Evolutionary conservation across 2,797 vertebrate genomes (phyloP), one percentile per base, ranked within the genome.

Genomic region (Chloroceryle inda): DNA sequence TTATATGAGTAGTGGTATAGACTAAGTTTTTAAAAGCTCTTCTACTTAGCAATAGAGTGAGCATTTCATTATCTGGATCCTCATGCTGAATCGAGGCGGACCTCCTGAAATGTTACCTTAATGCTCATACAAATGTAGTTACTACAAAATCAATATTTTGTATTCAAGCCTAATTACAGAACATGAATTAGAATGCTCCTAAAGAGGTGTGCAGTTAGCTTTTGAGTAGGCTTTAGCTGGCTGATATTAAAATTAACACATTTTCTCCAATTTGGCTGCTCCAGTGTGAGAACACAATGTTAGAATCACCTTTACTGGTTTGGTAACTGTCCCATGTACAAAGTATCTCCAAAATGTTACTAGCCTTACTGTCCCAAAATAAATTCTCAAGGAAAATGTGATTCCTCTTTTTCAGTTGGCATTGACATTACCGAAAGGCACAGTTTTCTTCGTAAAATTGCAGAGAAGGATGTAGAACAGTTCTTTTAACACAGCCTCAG

Each of bases 121-220:
- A 94, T 68, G 77, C 58, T 91, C 49, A 59, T 66, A 91, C 52
- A 95, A 87, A 95, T 85, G 83, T 92, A 96, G 97, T 97, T 96
- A 90, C 85, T 85, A 78, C 49, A 74, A 95, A 96, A 95, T 97
- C 95, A 93, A 96, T 95, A 89, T 94, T 97, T 88, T 91, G 55
- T 66, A 86, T 96, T 93, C 86, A 88, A 92, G 77, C 63, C 72
- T 97, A 96, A 97, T 97, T 96, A 94, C 76, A 91, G 56, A 55
- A 75, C 31, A 94, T 76, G 38, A 94, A 93, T 96, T 88, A 94
- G 49, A 77, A 61, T 35, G 89, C 71, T 85, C 45, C 83, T 88
- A 83, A 93, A 93, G 84, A 95, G 91, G 96, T 47, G 7, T 53
- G 52, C 58, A 49, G 33, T 37, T 95, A 79, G 69, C 66, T 93